phyloP scores from a whole-genome alignment of 2,888 invertebrate genomes.

The Lottia gigantea region DNA sequence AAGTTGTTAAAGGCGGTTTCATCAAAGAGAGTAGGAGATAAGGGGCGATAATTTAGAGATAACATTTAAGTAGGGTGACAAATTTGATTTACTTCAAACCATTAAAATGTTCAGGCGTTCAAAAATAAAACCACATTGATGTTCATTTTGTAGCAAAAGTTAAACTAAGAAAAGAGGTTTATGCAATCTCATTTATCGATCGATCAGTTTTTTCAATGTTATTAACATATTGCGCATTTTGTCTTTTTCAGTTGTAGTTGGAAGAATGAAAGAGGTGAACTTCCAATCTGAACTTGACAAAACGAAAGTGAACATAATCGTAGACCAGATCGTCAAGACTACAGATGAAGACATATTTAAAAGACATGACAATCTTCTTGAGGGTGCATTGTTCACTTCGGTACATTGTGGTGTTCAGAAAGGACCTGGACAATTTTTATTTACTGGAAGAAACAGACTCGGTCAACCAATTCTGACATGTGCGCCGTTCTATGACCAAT shows the following conservation, averaged over 20 bases:
- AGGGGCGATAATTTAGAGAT: not conserved
- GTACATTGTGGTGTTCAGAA: constrained; percentile 44
- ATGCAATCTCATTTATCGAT: no score
- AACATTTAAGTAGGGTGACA: not conserved
- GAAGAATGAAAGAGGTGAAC: not conserved
- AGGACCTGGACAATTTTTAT: constrained; percentile 49
- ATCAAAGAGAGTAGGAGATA: not conserved
- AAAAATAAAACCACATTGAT: not conserved
- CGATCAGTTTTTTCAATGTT: no score
- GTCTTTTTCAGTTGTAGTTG: not conserved
- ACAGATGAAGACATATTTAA: not conserved
- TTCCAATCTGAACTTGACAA: not conserved
- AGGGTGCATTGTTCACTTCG: constrained; percentile 45
- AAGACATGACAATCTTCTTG: not conserved
- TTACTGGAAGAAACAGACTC: constrained; percentile 52
- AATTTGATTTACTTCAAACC: no score
- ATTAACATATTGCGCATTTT: no score
- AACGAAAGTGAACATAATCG: not conserved
- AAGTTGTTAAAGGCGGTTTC: not conserved
- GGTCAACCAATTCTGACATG: constrained; percentile 47
- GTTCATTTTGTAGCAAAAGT: no score
- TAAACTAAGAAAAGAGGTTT: no score
- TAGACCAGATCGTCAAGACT: not conserved
- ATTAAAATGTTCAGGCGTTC: not conserved
- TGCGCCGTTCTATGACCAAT: constrained; percentile 51